These are phyloP conservation scores for Julus scanicus DNA, from an alignment of 2,888 invertebrate genomes.

Conservation along the genomic window DNA sequence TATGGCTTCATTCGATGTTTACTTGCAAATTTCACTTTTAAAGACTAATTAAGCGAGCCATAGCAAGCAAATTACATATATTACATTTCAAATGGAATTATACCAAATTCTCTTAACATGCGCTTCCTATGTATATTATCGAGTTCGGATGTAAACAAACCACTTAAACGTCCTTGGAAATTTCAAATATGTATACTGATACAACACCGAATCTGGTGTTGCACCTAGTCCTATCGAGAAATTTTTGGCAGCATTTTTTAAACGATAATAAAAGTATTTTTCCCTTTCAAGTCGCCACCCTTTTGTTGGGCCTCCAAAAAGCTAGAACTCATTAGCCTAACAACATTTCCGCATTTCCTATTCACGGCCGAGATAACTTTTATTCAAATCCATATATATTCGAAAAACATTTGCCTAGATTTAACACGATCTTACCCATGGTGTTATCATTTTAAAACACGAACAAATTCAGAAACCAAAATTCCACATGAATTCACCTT, in stretches of 20 bases:
- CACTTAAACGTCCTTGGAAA: slow-evolving; percentile 16
- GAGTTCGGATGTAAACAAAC: slow-evolving; percentile 30
- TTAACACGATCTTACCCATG: not conserved
- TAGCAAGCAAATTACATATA: not conserved
- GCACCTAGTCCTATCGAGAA: not conserved
- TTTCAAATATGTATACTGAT: too few species aligned
- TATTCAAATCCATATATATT: not conserved
- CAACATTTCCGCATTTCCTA: not conserved
- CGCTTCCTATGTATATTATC: slow-evolving; percentile 18
- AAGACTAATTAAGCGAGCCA: not conserved
- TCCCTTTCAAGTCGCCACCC: not conserved
- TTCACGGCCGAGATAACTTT: not conserved
- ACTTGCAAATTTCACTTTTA: not conserved
- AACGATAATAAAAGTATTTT: not conserved
- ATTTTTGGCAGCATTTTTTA: slow-evolving; percentile 5
- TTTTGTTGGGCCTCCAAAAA: not conserved
- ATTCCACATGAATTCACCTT: not conserved
- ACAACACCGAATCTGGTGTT: not conserved
- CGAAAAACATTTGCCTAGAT: not conserved
- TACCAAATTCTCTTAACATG: not conserved
- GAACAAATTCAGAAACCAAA: not conserved
- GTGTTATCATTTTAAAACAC: not conserved
- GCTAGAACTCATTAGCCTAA: not conserved
- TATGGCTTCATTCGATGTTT: not conserved
- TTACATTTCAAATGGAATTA: not conserved